Evolutionary conservation across 1,140 invertebrate genomes (phyloP).

Genomic region (Catajapyx aquilonaris): DNA sequence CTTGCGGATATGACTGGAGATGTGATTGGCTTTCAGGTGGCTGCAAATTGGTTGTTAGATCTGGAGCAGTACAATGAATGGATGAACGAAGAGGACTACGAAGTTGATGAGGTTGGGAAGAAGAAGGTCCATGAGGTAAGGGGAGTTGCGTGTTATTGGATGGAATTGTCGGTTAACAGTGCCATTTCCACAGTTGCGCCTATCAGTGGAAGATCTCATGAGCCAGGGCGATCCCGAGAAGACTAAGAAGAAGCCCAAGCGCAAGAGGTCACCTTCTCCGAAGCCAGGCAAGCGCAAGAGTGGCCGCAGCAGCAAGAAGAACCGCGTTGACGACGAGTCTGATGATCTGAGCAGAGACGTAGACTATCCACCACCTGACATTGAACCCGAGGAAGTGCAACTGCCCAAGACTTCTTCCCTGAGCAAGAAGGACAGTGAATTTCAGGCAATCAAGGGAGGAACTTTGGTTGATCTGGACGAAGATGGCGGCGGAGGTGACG

Average conservation of each 20-base stretch:
- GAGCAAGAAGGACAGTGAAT: slow-evolving; percentile 43
- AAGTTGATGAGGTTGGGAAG: slow-evolving; percentile 66
- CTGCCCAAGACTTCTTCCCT: slow-evolving; percentile 26
- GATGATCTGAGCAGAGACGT: slow-evolving; percentile 76
- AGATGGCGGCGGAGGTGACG: slow-evolving; percentile 31
- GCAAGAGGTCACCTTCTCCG: slow-evolving; percentile 74
- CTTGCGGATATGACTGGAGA: slow-evolving; percentile 21
- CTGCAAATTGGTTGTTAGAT: slow-evolving; percentile 75
- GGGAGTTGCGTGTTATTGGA: not conserved
- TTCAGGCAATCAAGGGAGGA: slow-evolving; percentile 53
- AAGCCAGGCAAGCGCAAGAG: slow-evolving; percentile 49
- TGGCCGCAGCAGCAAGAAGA: slow-evolving; percentile 26
- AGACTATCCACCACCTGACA: slow-evolving; percentile 49
- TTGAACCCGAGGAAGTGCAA: slow-evolving; percentile 57
- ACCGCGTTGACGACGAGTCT: slow-evolving; percentile 25
- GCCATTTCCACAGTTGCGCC: slow-evolving; percentile 27
- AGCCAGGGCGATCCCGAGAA: slow-evolving; percentile 27
- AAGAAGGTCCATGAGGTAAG: slow-evolving; percentile 42
- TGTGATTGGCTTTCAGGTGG: too few species aligned
- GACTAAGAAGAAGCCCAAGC: slow-evolving; percentile 46
- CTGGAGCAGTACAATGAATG: slow-evolving; percentile 91
- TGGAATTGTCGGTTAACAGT: too few species aligned
- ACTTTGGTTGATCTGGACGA: slow-evolving; percentile 53
- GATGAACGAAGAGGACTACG: slow-evolving; percentile 98
- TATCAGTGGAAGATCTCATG: slow-evolving; percentile 66